These are phyloP conservation scores for Pygmarrhopalites habei DNA, from an alignment of 1,140 invertebrate species.

Conservation along the genomic window DNA sequence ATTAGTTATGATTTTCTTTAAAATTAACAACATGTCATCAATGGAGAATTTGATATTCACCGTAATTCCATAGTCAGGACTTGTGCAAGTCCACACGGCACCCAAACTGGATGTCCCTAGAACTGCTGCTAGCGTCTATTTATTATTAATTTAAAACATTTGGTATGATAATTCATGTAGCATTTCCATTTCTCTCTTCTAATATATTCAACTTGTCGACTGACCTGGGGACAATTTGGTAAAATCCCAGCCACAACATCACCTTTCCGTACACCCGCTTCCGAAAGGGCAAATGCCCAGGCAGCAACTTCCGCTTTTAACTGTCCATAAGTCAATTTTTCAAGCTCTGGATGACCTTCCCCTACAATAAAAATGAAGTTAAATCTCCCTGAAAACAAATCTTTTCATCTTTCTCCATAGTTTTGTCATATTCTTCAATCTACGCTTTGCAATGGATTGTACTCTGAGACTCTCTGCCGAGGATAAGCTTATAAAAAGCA, in stretches of 20 bases:
- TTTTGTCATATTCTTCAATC: background rate
- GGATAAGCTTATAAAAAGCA: background rate
- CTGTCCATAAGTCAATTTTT: slow-evolving; percentile 44
- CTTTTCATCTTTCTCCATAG: background rate
- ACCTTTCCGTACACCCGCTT: slow-evolving; percentile 44
- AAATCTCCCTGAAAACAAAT: background rate
- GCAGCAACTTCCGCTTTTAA: slow-evolving; percentile 43
- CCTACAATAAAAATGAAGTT: slow-evolving; percentile 39
- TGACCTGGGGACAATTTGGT: slow-evolving; percentile 39
- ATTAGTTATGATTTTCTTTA: no score
- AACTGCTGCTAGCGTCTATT: slow-evolving; percentile 48
- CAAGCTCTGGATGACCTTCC: slow-evolving; percentile 43
- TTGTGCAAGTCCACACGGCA: slow-evolving; percentile 52
- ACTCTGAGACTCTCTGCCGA: background rate
- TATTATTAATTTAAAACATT: slow-evolving; percentile 5
- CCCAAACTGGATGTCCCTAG: slow-evolving; percentile 50
- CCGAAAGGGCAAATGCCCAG: slow-evolving; percentile 46
- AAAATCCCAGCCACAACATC: slow-evolving; percentile 49
- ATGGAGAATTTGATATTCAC: no score
- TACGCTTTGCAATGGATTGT: background rate
- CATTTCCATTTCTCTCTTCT: no score
- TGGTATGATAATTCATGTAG: background rate
- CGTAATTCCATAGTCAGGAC: slow-evolving; percentile 53
- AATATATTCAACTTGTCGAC: no score
- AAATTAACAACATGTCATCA: no score